Conservation (phyloP, 2,888 invertebrate species). For the Diploptera punctata region DNA sequence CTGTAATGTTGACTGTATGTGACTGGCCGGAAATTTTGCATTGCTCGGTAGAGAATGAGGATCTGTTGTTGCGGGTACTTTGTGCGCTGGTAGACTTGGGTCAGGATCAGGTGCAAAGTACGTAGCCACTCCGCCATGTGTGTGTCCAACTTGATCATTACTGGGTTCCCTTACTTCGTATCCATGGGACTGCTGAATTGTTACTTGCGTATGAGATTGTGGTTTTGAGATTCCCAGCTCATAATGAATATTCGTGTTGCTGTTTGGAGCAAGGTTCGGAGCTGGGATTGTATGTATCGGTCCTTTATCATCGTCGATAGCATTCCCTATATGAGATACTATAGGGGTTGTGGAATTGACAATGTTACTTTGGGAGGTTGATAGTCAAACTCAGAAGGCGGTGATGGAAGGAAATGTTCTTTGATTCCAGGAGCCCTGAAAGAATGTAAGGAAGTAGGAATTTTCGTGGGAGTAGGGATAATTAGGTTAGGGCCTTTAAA, state of each 20-base stretch:
- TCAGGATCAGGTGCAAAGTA: constrained; percentile 61
- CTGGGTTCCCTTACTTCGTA: constrained; percentile 54
- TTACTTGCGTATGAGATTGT: constrained; percentile 3
- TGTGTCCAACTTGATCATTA: constrained; percentile 39
- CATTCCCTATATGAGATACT: constrained; percentile 8
- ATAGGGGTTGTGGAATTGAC: background rate
- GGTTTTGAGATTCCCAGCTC: background rate
- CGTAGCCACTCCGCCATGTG: constrained; percentile 34
- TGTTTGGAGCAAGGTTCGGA: constrained; percentile 71
- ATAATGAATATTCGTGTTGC: constrained; percentile 38
- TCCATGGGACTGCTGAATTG: constrained; percentile 59
- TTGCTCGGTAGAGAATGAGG: constrained; percentile 56
- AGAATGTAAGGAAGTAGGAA: constrained; percentile 17
- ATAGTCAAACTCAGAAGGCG: constrained; percentile 52
- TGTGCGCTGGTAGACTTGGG: constrained; percentile 55
- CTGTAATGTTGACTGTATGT: constrained; percentile 13
- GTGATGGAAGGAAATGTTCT: constrained; percentile 48
- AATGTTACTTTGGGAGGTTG: constrained; percentile 45
- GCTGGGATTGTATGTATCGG: constrained; percentile 89
- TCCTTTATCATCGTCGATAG: constrained; percentile 59
- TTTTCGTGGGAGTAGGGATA: background rate
- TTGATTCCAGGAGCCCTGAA: constrained; percentile 42
- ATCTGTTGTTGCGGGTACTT: constrained; percentile 54
- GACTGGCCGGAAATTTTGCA: constrained; percentile 22
- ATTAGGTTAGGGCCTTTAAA: background rate